phyloP scores from a whole-genome alignment of 2,888 invertebrate genomes.

The Hipparchia sbordonii region DNA sequence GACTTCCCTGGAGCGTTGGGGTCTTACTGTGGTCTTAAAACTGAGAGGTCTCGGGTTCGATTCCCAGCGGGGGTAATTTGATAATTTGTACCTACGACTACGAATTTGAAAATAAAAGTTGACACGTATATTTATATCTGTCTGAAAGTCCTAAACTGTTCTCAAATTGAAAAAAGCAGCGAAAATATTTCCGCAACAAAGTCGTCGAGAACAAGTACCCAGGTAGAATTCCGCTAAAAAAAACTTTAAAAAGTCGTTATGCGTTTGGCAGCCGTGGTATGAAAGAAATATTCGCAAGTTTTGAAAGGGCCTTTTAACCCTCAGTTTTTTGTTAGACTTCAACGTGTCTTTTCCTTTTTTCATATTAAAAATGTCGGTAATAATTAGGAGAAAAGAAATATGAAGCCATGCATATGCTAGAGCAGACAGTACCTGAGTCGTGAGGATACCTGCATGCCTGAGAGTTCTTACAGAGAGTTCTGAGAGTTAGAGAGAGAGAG shows the following conservation, averaged over 20 bases:
- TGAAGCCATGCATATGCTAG: too few relatives aligned
- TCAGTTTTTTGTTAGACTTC: slow-evolving; percentile 35
- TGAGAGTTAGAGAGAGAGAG: too few relatives aligned
- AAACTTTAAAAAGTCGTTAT: slow-evolving; percentile 20
- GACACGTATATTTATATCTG: too few relatives aligned
- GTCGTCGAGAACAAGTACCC: neutral
- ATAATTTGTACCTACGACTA: too few relatives aligned
- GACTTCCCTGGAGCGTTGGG: too few relatives aligned
- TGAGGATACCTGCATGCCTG: too few relatives aligned
- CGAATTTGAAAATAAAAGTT: neutral
- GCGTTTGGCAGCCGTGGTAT: slow-evolving; percentile 23
- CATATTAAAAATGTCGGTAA: slow-evolving; percentile 21
- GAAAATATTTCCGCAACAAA: neutral
- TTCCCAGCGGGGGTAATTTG: too few relatives aligned
- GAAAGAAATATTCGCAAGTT: slow-evolving; percentile 32
- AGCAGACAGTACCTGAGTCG: too few relatives aligned
- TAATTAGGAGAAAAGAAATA: slow-evolving; percentile 13
- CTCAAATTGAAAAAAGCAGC: neutral
- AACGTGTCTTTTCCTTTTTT: slow-evolving; percentile 27
- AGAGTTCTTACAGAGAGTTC: too few relatives aligned
- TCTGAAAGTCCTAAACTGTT: neutral
- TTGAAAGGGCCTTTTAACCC: slow-evolving; percentile 35
- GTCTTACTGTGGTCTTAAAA: too few relatives aligned
- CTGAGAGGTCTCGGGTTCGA: too few relatives aligned
- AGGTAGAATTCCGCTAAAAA: slow-evolving; percentile 17